phyloP scores from a whole-genome alignment of 2,888 invertebrate species.

The Malthinus seriepunctatus region DNA sequence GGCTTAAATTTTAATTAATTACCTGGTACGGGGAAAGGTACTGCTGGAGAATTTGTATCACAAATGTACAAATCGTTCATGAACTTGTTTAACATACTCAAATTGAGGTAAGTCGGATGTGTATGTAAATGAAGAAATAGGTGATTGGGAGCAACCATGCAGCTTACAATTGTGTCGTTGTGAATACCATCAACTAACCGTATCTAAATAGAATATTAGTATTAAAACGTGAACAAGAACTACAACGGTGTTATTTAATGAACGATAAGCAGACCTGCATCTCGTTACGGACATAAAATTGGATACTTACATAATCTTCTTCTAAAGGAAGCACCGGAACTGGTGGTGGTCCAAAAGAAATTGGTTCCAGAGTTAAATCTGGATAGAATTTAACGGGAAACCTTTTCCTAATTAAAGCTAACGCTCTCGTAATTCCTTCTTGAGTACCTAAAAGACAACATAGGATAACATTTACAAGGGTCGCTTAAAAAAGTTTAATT shows the following conservation, averaged over 20 bases:
- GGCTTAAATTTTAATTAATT: background rate
- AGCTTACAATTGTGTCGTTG: conserved; percentile 89
- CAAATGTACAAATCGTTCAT: conserved; percentile 81
- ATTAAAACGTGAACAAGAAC: no score
- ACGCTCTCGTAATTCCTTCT: conserved; percentile 77
- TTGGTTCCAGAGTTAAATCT: conserved; percentile 70
- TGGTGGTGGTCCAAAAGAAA: no score
- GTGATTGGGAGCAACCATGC: conserved; percentile 84
- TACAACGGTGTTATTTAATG: no score
- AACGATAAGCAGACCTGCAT: no score
- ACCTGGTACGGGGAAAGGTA: conserved; percentile 82
- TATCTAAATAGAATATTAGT: conserved; percentile 60
- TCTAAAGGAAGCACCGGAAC: conserved; percentile 39
- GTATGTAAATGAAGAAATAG: conserved; percentile 95
- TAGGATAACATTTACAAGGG: background rate
- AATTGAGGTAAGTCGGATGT: conserved; percentile 88
- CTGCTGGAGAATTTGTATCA: conserved; percentile 73
- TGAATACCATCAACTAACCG: conserved; percentile 89
- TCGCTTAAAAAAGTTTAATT: conserved; percentile 19
- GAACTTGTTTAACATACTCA: conserved; percentile 77
- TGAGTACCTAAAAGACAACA: conserved; percentile 63
- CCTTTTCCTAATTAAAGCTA: conserved; percentile 81
- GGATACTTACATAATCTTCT: conserved; percentile 48
- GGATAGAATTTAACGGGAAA: conserved; percentile 84
- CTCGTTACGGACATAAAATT: no score